Base-by-base conservation (phyloP, 2,888 invertebrate species). In the Stenolophus ochropezus region DNA sequence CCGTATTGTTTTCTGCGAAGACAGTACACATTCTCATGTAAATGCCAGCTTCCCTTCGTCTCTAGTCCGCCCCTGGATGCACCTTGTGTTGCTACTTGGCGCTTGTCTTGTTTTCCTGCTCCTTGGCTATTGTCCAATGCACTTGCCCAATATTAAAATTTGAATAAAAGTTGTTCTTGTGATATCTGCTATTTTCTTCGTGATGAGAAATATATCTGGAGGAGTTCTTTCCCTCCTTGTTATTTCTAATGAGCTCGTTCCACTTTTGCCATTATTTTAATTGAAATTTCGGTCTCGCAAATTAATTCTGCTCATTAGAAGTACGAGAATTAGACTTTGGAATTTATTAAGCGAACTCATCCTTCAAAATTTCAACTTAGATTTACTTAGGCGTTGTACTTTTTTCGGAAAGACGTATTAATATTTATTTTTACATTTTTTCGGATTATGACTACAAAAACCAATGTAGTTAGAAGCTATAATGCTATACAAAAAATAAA, bases 91-190 rank as follows among this genome's bases (percentile, higher is more conserved):
- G 47, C 73, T 73, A 49, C 73, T 49, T 47, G 21, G 18, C 21
- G 42, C 53, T 53, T 25, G n/a, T 25, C 33, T 53, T 80, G 56
- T 73, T 69, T 71, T 73, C 58, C 69, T 77, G n/a, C 23, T 77
- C 23, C 14, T 53, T 80, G 80, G 80, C 80, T 80, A 80, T 73
- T 80, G 80, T 80, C 73, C 80, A 73, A 80, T 80, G 80, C 80
- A 80, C 80, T 80, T 80, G 71, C 23, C 58, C 58, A 73, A 80
- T 73, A 80, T 80, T 80, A 80, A 80, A 80, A 80, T 73, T 56
- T 80, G 80, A 73, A 73, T 73, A 80, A 73, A 47, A 23, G 58
- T 53, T 61, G 65, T 65, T 79, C 27, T 79, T 33, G 74, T 53
- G 25, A 53, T 53, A 75, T 75, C 27, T 75, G 16, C 27, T 27